Evolutionary conservation across 2,113 vertebrate species (phyloP), one percentile per base, ranked within the genome.

Genomic region (Colistium nudipinnis): DNA sequence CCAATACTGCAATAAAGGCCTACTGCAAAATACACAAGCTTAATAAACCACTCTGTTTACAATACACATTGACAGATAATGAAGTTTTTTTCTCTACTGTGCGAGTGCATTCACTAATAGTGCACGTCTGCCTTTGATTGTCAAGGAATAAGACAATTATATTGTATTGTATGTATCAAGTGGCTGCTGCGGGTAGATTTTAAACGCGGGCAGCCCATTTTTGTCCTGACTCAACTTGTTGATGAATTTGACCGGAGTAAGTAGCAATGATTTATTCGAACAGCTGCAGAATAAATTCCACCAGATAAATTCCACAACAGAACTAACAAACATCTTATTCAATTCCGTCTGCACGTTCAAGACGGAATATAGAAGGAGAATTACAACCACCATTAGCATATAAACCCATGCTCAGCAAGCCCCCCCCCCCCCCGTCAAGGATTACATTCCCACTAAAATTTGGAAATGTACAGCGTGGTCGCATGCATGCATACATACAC

Each of bases 41-140:
- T 70, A 65, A 79, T 74, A 80, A 76, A 83, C 76, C 2, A 69
- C 68, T 80, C 63, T 76, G 62, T 82, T 76, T 68, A 83, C 33
- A 73, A 66, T 45, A 55, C 60, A 55, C 41, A 68, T 39, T 28
- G 54, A 41, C 25, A 70, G 30, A 74, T 66, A 78, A 78, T 80
- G 44, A 72, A 69, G 45, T 68, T 69, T 14, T 64, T 74, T 39
- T 76, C 76, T 36, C 8, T 24, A 35, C 61, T 25, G 36, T 74
- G 33, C 71, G 48, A 53, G 39, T 54, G 16, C 49, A n/a, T 56
- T 54, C 38, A 69, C 51, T 48, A 38, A 49, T 56, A 65, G 52
- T 63, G 62, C 19, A 7, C 72, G 47, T 60, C 57, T 17, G 43
- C 30, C 31, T 73, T 70, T 80, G 48, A 60, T 65, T 84, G 41